These are phyloP conservation scores for Candoia aspera DNA, from an alignment of 2,113 vertebrate genomes.

Conservation along the genomic window DNA sequence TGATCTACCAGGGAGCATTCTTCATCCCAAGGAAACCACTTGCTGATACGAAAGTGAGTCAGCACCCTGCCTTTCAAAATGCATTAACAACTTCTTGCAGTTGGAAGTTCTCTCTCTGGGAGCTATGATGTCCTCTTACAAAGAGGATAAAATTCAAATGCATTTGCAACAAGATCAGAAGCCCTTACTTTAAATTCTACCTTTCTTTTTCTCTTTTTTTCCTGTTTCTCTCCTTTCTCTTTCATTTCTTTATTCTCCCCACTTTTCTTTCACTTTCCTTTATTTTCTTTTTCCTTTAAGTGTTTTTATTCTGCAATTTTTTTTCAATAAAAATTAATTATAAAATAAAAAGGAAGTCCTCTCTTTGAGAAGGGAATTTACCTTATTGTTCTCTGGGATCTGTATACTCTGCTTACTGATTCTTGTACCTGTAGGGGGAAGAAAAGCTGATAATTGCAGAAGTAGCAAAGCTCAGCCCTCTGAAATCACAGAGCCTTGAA, in stretches of 20 bases:
- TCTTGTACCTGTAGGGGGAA: conserved; percentile 45
- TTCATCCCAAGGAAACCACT: neutral
- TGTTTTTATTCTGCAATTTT: neutral
- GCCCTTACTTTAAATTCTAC: too few species aligned
- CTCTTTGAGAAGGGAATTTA: conserved; percentile 40
- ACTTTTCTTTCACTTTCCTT: too few species aligned
- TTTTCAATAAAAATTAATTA: neutral
- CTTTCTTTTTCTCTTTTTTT: too few species aligned
- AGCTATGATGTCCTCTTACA: too few species aligned
- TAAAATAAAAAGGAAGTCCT: neutral
- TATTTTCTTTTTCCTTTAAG: too few species aligned
- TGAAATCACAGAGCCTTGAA: neutral
- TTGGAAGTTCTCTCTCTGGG: neutral
- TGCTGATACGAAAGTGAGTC: neutral
- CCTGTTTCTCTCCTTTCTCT: too few species aligned
- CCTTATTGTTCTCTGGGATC: conserved; percentile 61
- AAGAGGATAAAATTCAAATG: too few species aligned
- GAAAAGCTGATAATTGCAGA: conserved; percentile 1
- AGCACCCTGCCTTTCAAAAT: neutral
- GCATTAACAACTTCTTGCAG: neutral
- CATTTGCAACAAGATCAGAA: too few species aligned
- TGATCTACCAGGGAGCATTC: neutral
- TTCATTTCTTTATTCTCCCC: too few species aligned
- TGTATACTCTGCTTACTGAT: conserved; percentile 33
- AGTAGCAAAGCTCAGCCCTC: neutral